These are phyloP conservation scores for Hirundo rustica DNA, from an alignment of 2,797 vertebrate genomes.

Conservation along the genomic window DNA sequence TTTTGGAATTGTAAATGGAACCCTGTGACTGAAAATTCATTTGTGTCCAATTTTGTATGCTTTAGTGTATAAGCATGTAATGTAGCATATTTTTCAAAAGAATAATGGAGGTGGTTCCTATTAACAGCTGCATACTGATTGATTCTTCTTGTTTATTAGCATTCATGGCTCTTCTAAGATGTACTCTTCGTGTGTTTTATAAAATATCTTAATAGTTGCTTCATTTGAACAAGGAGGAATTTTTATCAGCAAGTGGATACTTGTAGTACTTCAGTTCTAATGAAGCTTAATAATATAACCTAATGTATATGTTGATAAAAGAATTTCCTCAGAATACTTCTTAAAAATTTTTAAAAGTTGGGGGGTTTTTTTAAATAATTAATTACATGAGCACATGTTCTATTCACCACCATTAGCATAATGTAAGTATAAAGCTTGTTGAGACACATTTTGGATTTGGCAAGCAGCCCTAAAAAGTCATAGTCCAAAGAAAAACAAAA, in stretches of 20 bases:
- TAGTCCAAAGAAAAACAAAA: neutral
- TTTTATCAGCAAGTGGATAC: neutral
- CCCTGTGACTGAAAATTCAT: neutral
- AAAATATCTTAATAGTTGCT: slow-evolving; percentile 22
- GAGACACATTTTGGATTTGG: neutral
- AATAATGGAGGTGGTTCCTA: neutral
- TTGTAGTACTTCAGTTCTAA: neutral
- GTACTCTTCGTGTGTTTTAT: neutral
- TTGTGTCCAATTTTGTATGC: slow-evolving; percentile 13
- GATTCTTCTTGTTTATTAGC: neutral
- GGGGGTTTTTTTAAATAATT: neutral
- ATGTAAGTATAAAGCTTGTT: neutral
- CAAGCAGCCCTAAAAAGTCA: neutral
- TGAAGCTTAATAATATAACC: neutral
- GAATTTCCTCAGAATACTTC: neutral
- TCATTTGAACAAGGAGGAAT: neutral
- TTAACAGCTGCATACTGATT: slow-evolving; percentile 16
- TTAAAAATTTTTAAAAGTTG: neutral
- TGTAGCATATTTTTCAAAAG: slow-evolving; percentile 22
- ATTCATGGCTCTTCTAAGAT: neutral
- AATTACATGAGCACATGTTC: neutral
- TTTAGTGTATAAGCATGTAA: slow-evolving; percentile 7
- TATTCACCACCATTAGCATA: neutral
- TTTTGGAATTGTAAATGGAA: neutral
- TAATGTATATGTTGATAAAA: neutral